Evolutionary conservation across 2,113 vertebrate species (phyloP), one percentile per base, ranked within the genome.

Genomic region (Corvus cornix): DNA sequence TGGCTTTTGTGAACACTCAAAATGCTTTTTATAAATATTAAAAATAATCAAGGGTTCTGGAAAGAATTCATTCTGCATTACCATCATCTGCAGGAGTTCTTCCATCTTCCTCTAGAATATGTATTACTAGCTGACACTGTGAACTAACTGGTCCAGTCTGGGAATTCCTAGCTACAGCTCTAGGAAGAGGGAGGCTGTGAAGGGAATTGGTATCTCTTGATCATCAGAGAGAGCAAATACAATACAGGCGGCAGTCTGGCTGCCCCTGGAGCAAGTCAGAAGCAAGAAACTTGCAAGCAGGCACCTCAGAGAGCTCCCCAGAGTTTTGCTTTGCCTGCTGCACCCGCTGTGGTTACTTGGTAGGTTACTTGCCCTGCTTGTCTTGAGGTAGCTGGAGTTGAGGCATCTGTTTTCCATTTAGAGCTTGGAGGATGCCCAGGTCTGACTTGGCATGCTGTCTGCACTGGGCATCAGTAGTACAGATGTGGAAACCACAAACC

Each of bases 401-500:
- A 89, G 76, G 62, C 75, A 92, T 91, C 33, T 96, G 94, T 80
- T 97, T 96, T 59, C 64, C 84, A 95, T 97, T 96, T 91, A 73
- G 81, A 86, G 87, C 62, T 93, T 97, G 96, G 95, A 96, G 92
- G 89, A 91, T 96, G 91, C 96, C 96, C 95, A 97, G 96, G 79
- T 96, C 93, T 3, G 9, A 67, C 95, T 95, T 96, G 95, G 94
- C 95, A 94, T 59, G 78, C 60, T 84, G 91, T 96, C 91, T 95
- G 89, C 85, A 60, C 85, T 78, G 95, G 94, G 95, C 97, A 97
- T 96, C 96, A 96, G 95, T 84, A 92, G 72, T 76, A 85, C 96
- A 96, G 95, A 97, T 97, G 96, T 96, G 91, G 94, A 97, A 97
- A 97, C 96, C 94, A 95, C 96, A 96, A 95, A 91, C 92, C 90